phyloP scores from a whole-genome alignment of 2,113 vertebrate species.

The Hemichromis elongatus region DNA sequence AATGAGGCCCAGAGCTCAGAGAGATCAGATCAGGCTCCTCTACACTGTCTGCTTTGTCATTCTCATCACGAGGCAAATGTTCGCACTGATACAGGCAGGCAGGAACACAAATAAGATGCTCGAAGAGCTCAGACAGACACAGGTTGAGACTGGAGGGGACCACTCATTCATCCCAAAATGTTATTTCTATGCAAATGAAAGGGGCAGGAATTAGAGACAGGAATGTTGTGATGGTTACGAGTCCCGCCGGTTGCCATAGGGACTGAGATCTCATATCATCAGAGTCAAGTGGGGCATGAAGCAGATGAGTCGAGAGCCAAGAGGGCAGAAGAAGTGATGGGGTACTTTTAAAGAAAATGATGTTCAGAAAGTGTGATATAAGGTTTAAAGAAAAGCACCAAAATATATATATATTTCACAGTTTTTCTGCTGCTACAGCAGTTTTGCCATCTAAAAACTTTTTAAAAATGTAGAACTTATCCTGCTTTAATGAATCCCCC shows the following conservation, averaged over 20 bases:
- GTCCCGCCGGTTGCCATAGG: conserved; percentile 77
- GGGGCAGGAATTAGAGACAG: conserved; percentile 70
- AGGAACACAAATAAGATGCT: conserved; percentile 42
- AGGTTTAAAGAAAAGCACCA: neutral
- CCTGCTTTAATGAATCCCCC: neutral
- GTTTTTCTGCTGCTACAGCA: neutral
- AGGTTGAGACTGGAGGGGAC: conserved; percentile 49
- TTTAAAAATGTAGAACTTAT: neutral
- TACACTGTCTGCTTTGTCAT: conserved; percentile 40
- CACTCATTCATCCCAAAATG: conserved; percentile 68
- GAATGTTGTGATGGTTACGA: conserved; percentile 47
- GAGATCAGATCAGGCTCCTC: conserved; percentile 10
- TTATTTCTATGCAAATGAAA: conserved; percentile 81
- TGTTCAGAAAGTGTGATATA: neutral
- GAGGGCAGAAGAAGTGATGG: neutral
- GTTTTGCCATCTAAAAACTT: neutral
- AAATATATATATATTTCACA: no score
- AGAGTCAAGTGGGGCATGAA: conserved; percentile 56
- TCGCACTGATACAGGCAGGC: conserved; percentile 19
- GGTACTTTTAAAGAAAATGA: neutral
- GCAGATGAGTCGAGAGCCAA: conserved; percentile 21
- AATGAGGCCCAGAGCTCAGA: conserved; percentile 42
- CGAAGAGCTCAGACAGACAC: conserved; percentile 15
- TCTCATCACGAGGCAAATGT: conserved; percentile 46
- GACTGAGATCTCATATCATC: conserved; percentile 73